These are phyloP conservation scores for Saturnia japonica DNA, from an alignment of 2,888 invertebrate genomes.

Conservation along the genomic window DNA sequence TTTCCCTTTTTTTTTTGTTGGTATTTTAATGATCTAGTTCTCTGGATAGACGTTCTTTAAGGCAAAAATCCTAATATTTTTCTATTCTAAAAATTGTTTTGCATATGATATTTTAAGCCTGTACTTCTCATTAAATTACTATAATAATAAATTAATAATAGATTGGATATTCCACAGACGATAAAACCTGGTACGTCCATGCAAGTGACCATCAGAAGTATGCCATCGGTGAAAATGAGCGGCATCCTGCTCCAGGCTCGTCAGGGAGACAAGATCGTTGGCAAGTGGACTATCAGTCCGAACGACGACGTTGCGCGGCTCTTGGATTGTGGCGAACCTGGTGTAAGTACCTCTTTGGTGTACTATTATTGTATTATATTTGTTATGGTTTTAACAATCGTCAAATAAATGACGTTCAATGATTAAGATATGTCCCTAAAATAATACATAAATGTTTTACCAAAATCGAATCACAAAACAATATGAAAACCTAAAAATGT, in stretches of 20 bases:
- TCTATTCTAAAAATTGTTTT: too few relatives aligned
- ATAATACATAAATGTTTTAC: too few relatives aligned
- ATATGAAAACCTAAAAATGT: too few relatives aligned
- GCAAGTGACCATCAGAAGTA: not conserved
- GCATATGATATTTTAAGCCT: not conserved
- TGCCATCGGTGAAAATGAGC: not conserved
- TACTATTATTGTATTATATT: too few relatives aligned
- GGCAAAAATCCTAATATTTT: too few relatives aligned
- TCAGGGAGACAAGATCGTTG: constrained; percentile 3
- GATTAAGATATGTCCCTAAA: too few relatives aligned
- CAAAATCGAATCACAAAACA: too few relatives aligned
- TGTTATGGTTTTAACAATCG: too few relatives aligned
- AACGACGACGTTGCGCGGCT: not conserved
- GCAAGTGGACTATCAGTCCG: not conserved
- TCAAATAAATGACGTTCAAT: too few relatives aligned
- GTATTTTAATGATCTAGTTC: too few relatives aligned
- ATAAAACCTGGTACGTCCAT: not conserved
- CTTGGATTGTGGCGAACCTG: not conserved
- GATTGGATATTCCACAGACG: not conserved
- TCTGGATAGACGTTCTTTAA: too few relatives aligned
- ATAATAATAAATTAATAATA: not conserved
- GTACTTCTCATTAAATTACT: not conserved
- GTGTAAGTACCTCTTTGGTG: not conserved
- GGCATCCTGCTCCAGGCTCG: not conserved
- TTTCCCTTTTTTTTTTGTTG: too few relatives aligned